Conservation (phyloP, 1,140 invertebrate species). For the Drosophila prosaltans region DNA sequence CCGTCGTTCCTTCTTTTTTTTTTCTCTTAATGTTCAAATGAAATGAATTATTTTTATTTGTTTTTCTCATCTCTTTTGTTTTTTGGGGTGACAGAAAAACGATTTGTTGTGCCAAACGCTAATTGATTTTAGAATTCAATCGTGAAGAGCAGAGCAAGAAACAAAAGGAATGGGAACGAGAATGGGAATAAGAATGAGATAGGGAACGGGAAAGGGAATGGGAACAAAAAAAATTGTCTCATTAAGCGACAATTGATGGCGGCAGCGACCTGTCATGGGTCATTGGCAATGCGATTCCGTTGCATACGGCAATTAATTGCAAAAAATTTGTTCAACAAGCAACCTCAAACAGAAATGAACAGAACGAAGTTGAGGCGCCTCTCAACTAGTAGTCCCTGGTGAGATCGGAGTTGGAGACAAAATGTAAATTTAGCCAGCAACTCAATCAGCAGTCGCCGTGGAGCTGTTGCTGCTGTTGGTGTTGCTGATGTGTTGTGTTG, state of each 20-base stretch:
- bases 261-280: constrained; percentile 73
- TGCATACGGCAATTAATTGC: constrained; percentile 50
- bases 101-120: constrained; percentile 79
- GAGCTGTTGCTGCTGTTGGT: background rate
- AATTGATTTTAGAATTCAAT: constrained; percentile 82
- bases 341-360: constrained; percentile 21
- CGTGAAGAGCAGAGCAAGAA: constrained; percentile 39
- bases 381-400: constrained; percentile 29
- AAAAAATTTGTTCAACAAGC: constrained; percentile 26
- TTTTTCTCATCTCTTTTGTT: constrained; percentile 47
- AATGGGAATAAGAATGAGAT: constrained; percentile 18
- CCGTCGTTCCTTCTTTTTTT: background rate
- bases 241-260: constrained; percentile 66
- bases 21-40: background rate
- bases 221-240: constrained; percentile 46
- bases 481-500: background rate
- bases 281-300: constrained; percentile 52
- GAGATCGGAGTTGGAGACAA: constrained; percentile 1
- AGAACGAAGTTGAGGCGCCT: constrained; percentile 6
- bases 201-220: background rate
- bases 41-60: constrained; percentile 8
- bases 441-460: constrained; percentile 63
- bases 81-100: constrained; percentile 77
- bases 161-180: constrained; percentile 14
- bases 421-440: constrained; percentile 73